These are phyloP conservation scores for Prochilodus magdalenae DNA, from an alignment of 2,113 vertebrate species.

Conservation along the genomic window DNA sequence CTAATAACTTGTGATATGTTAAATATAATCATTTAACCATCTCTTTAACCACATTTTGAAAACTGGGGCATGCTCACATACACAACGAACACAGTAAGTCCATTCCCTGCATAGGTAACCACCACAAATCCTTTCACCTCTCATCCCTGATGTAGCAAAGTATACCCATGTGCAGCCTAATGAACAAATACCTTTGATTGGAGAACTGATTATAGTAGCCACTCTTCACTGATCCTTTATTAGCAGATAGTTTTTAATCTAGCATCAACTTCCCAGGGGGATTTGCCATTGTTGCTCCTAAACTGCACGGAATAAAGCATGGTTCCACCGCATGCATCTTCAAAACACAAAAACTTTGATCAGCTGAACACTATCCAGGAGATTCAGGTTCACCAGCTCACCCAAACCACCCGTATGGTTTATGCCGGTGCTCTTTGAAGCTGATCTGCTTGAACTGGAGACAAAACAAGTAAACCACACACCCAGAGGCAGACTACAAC, in stretches of 20 bases:
- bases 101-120: too few species aligned
- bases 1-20: too few species aligned
- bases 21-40: too few species aligned
- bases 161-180: neutral
- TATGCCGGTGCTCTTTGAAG: slow-evolving; percentile 20
- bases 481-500: slow-evolving; percentile 12
- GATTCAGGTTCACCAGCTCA: slow-evolving; percentile 6
- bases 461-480: slow-evolving; percentile 43
- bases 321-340: neutral
- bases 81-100: too few species aligned
- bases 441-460: slow-evolving; percentile 44
- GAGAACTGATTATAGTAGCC: neutral
- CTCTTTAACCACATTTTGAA: too few species aligned
- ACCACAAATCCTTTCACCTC: neutral
- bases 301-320: neutral
- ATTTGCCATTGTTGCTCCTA: neutral
- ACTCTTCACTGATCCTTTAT: neutral
- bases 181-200: neutral
- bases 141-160: neutral
- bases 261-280: neutral
- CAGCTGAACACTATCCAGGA: neutral
- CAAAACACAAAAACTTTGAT: neutral
- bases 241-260: neutral
- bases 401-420: slow-evolving; percentile 19
- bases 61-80: too few species aligned